phyloP scores from a whole-genome alignment of 30 jellyfish, hydroid and myxozoan species.

The Hydra vulgaris region DNA sequence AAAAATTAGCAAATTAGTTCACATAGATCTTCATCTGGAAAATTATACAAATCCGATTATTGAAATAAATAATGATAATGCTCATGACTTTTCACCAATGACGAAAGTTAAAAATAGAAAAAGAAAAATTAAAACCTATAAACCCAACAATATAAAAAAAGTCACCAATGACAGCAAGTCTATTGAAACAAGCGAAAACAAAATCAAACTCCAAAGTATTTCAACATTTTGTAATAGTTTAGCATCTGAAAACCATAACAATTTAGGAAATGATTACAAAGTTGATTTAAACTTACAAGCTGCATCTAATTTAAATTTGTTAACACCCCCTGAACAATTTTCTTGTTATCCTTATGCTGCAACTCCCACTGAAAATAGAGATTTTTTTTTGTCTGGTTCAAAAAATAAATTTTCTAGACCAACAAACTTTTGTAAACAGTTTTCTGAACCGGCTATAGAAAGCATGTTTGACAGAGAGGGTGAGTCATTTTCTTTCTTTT shows the following conservation, averaged over 20 bases:
- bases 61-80: constrained; percentile 50
- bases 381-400: not conserved
- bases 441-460: not conserved
- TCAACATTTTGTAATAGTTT: constrained; percentile 3
- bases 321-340: not conserved
- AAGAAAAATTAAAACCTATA: constrained; percentile 12
- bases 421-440: not conserved
- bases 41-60: constrained; percentile 59
- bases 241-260: not conserved
- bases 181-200: not conserved
- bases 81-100: not conserved
- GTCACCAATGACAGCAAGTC: not conserved
- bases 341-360: not conserved
- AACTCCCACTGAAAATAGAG: not conserved
- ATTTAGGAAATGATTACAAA: not conserved
- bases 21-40: constrained; percentile 79
- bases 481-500: too few relatives aligned
- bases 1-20: constrained; percentile 82
- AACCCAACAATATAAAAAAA: constrained; percentile 4
- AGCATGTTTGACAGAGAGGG: too few relatives aligned
- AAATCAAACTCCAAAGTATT: not conserved
- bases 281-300: not conserved
- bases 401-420: not conserved
- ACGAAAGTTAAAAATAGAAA: not conserved
- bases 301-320: not conserved